phyloP scores from a whole-genome alignment of 1,140 invertebrate species.

The Habropoda laboriosa region DNA sequence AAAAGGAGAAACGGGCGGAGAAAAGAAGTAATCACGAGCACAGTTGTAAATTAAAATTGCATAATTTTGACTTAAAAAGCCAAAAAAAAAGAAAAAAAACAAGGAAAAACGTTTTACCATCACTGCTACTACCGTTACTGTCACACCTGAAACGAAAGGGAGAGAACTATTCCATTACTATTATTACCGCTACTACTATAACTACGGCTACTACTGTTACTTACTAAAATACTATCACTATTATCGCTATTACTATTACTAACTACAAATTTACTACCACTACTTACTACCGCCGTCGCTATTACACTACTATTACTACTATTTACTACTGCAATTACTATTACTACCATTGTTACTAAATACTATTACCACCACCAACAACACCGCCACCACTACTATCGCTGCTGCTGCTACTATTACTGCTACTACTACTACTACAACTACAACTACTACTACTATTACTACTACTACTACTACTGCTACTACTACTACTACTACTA shows the following conservation, averaged over 20 bases:
- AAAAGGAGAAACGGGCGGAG: not conserved
- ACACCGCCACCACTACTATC: constrained; percentile 33
- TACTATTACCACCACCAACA: constrained; percentile 16
- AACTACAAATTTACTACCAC: constrained; percentile 38
- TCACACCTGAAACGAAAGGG: constrained; percentile 22
- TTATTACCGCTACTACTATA: constrained; percentile 45
- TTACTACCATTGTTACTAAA: constrained; percentile 47
- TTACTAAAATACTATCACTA: constrained; percentile 50
- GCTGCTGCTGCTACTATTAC: constrained; percentile 44
- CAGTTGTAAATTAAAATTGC: constrained; percentile 68
- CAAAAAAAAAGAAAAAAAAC: not conserved
- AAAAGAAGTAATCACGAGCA: constrained; percentile 39
- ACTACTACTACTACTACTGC: constrained; percentile 49
- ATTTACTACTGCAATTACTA: constrained; percentile 58
- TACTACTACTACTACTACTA: constrained; percentile 49
- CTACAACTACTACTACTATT: constrained; percentile 45
- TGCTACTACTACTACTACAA: constrained; percentile 45
- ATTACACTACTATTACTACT: constrained; percentile 48
- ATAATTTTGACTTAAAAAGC: constrained; percentile 49
- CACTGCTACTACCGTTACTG: constrained; percentile 58
- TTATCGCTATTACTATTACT: constrained; percentile 36
- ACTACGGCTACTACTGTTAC: constrained; percentile 31
- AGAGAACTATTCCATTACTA: constrained; percentile 42
- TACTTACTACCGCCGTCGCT: constrained; percentile 51
- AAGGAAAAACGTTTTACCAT: constrained; percentile 54